Evolutionary conservation across 2,113 vertebrate species (phyloP), one percentile per base, ranked within the genome.

Genomic region (Corvus hawaiiensis): DNA sequence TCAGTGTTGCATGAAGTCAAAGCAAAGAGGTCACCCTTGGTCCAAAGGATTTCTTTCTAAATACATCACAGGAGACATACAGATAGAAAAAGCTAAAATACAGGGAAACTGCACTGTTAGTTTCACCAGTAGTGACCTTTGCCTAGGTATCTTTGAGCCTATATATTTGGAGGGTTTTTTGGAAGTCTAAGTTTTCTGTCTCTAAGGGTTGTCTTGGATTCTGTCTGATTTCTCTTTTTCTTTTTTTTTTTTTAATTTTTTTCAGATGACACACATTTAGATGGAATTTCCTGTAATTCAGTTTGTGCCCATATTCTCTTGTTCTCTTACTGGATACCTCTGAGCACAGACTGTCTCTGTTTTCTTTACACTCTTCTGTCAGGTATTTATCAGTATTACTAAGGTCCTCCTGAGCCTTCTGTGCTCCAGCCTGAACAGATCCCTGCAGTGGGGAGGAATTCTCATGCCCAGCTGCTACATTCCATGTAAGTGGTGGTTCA

Each of bases 131-230:
- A 72, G 16, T 54, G 84, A 49, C 28, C 28, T 68, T 63, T 44
- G 9, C 9, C 9, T 41, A 63, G 3, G 3, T 23, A n/a, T 22
- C 28, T 91, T 76, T 54, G 13, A 76, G 3, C 2, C 5, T 63
- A 27, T 14, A 4, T 41, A 51, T 63, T 58, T 67, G 15, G 32
- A 71, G 15, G 4, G 18, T n/a, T 51, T 56, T 58, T 19, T 6
- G 2, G 10, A 74, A 82, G 22, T 43, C 8, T 18, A 32, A 44
- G 11, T 22, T 93, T 91, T 83, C 32, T 0, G 0, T 30, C 9
- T 78, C 9, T 62, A 39, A 61, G 12, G 2, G 4, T 48, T 74
- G 7, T 15, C 19, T 75, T 79, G 17, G 7, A 48, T 49, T 69
- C 7, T 68, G 5, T 16, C 30, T 13, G 6, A 35, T 59, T 59